phyloP scores from a whole-genome alignment of 2,797 vertebrate species.

The Scomberomorus guttatus region DNA sequence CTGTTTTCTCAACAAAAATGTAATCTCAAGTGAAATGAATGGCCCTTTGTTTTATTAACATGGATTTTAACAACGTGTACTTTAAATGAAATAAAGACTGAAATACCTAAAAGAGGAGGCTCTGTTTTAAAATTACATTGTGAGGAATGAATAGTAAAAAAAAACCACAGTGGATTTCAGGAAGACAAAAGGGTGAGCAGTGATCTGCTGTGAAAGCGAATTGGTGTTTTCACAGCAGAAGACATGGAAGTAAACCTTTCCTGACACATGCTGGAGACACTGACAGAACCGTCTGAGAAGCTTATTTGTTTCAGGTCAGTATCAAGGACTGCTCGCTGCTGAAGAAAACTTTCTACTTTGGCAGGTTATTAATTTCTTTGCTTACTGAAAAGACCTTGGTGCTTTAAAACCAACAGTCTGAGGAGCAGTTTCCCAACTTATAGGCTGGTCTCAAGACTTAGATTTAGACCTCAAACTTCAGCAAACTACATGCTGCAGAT shows the following conservation, averaged over 20 bases:
- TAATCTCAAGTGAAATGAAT: background rate
- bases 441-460: conserved; percentile 26
- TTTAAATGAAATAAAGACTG: background rate
- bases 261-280: conserved; percentile 49
- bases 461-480: conserved; percentile 17
- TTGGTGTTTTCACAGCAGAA: conserved; percentile 39
- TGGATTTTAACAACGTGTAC: background rate
- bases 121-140: background rate
- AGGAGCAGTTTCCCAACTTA: conserved; percentile 5
- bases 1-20: background rate
- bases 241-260: conserved; percentile 51
- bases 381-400: conserved; percentile 46
- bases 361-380: conserved; percentile 57
- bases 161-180: background rate
- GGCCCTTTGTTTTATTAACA: background rate
- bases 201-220: conserved; percentile 60
- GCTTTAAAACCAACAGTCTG: conserved; percentile 47
- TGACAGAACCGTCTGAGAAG: conserved; percentile 42
- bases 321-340: conserved; percentile 21
- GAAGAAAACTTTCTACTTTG: conserved; percentile 36
- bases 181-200: conserved; percentile 21
- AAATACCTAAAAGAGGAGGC: background rate
- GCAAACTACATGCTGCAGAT: background rate
- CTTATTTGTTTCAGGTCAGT: conserved; percentile 57
- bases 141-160: background rate